A percentile compares a stretch with the other conserved stretches of the same genome.
Evolutionary conservation across 2,888 invertebrate species (phyloP).

Genomic region (Trichogramma dendrolimi): DNA sequence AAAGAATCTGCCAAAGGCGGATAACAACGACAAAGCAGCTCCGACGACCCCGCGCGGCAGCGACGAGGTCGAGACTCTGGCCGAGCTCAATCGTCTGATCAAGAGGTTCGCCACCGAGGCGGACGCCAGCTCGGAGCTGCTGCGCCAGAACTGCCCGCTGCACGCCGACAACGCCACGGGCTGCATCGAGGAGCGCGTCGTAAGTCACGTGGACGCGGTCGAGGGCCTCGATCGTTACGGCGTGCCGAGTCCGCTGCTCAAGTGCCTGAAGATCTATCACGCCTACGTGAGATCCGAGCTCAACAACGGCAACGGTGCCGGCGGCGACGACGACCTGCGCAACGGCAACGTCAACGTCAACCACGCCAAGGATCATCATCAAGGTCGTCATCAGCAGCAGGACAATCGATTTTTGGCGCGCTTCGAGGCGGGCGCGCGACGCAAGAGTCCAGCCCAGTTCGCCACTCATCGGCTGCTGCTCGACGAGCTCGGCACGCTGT

Average conservation of each 20-base stretch:
- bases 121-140: conserved; percentile 4
- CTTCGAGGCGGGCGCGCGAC: conserved; percentile 32
- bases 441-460: neutral
- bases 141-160: conserved; percentile 35
- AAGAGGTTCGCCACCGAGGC: conserved; percentile 32
- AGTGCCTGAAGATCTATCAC: conserved; percentile 40
- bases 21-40: neutral
- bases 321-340: conserved; percentile 16
- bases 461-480: conserved; percentile 6
- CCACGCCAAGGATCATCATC: neutral
- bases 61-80: conserved; percentile 31
- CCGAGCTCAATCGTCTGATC: conserved; percentile 38
- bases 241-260: conserved; percentile 39
- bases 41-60: neutral
- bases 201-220: conserved; percentile 34
- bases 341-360: neutral
- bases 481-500: neutral
- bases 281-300: conserved; percentile 32
- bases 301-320: conserved; percentile 7
- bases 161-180: conserved; percentile 33
- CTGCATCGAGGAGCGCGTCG: conserved; percentile 31
- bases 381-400: neutral
- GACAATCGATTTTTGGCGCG: conserved; percentile 36
- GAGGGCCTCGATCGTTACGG: conserved; percentile 39
- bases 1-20: neutral